A percentile compares a stretch with the other conserved stretches of the same genome.
phyloP scores from a whole-genome alignment of 2,888 invertebrate species.

The Drosophila subsilvestris region DNA sequence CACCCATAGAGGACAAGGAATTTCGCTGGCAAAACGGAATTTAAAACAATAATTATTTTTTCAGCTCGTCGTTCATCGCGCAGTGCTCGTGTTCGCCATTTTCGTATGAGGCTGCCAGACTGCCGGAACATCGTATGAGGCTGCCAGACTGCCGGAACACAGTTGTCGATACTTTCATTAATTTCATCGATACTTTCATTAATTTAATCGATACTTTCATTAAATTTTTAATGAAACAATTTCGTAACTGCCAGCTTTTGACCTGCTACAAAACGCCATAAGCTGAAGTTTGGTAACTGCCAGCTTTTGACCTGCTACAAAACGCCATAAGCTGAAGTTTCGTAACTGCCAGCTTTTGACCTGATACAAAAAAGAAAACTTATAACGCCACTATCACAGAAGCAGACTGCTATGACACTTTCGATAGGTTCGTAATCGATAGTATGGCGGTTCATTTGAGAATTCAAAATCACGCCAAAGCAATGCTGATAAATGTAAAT shows the following conservation, averaged over 20 bases:
- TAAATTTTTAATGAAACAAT: too few species aligned
- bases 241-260: too few species aligned
- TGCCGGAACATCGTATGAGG: conserved; percentile 55
- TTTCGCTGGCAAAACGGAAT: conserved; percentile 82
- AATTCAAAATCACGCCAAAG: conserved; percentile 11
- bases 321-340: too few species aligned
- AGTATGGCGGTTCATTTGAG: background rate
- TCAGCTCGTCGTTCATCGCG: conserved; percentile 79
- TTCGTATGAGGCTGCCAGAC: conserved; percentile 74
- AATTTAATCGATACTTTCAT: too few species aligned
- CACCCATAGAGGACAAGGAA: conserved; percentile 72
- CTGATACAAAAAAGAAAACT: too few species aligned
- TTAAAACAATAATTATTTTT: conserved; percentile 83
- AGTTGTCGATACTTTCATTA: too few species aligned
- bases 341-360: too few species aligned
- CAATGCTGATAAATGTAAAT: background rate
- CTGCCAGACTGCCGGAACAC: conserved; percentile 58
- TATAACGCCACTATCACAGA: background rate
- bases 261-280: too few species aligned
- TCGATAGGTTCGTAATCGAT: conserved; percentile 10
- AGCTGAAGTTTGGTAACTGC: too few species aligned
- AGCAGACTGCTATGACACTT: conserved; percentile 19
- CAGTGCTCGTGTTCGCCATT: conserved; percentile 80
- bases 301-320: too few species aligned
- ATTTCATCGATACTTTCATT: too few species aligned